phyloP scores from a whole-genome alignment of 2,797 vertebrate genomes.

The Oreonectes daqikongensis region DNA sequence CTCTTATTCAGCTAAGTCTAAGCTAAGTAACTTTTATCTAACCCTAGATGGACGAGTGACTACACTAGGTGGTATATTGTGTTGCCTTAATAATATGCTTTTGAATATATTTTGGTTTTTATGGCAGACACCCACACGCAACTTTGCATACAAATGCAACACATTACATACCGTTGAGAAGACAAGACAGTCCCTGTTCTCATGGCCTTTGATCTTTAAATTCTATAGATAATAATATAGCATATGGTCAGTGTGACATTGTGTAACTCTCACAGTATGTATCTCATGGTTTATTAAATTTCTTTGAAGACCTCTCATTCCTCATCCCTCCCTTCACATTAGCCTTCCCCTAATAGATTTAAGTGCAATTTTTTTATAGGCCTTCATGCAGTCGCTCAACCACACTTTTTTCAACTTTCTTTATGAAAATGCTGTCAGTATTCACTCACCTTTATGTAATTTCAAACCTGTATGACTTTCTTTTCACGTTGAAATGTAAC shows the following conservation, averaged over 20 bases:
- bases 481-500: too few species aligned
- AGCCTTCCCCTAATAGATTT: not conserved
- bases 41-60: not conserved
- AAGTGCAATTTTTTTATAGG: slow-evolving; percentile 4
- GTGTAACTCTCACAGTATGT: slow-evolving; percentile 36
- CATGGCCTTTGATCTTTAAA: slow-evolving; percentile 48
- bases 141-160: slow-evolving; percentile 19
- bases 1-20: not conserved
- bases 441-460: too few species aligned
- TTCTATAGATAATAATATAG: slow-evolving; percentile 32
- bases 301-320: slow-evolving; percentile 46
- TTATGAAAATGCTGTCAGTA: too few species aligned
- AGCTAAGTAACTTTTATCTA: not conserved
- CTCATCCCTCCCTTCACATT: not conserved
- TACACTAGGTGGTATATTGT: not conserved
- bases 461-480: too few species aligned
- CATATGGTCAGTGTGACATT: slow-evolving; percentile 29
- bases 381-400: too few species aligned
- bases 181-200: slow-evolving; percentile 34
- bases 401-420: too few species aligned
- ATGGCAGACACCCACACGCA: slow-evolving; percentile 46
- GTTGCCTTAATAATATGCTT: slow-evolving; percentile 13
- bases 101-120: slow-evolving; percentile 9
- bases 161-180: not conserved
- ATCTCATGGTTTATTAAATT: slow-evolving; percentile 46